Evolutionary conservation across 1,140 invertebrate genomes (phyloP), one percentile per base, ranked within the genome.

Genomic region (Eurosta solidaginis): DNA sequence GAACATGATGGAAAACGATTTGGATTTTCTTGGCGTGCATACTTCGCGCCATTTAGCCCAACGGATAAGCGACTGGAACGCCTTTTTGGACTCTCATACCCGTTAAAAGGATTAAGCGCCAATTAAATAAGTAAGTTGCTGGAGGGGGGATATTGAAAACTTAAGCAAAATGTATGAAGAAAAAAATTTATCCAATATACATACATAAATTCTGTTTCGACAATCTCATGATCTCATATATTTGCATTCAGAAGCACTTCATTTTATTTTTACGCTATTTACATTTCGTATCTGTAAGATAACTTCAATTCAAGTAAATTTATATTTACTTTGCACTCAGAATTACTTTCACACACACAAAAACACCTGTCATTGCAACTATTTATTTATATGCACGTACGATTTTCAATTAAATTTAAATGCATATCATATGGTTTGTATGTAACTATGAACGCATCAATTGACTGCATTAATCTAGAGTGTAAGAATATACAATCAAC

Each of bases 251-350:
- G 27, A 49, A 63, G 54, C 54, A 63, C 54, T 63, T 63, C 12
- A 63, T 33, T 33, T 63, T 68, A 5, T 40, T 6, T 10, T 17
- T 9, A 2, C n/a, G 22, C 17, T 68, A 68, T 68, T 68, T 68
- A 68, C 59, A 40, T 68, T 68, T 12, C 17, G 59, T 68, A 68
- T 42, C 59, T 68, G 27, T 14, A 40, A 68, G 59, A 68, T 68
- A 68, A 40, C 14, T n/a, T 40, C 27, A 68, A 40, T 20, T 40
- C 33, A 68, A 68, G 59, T 68, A 68, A 68, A n/a, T n/a, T 68
- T 68, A 33, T 68, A 68, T 68, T 68, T 68, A 68, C 59, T 33
- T 68, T 68, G 59, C 59, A 68, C 33, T 68, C 59, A 68, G n/a
- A 29, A 68, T 68, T 68, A 40, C 59, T 68, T 9, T 14, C 59